Evolutionary conservation across 2,113 vertebrate species (phyloP), one percentile per base, ranked within the genome.

Genomic region (Xerus inauris): DNA sequence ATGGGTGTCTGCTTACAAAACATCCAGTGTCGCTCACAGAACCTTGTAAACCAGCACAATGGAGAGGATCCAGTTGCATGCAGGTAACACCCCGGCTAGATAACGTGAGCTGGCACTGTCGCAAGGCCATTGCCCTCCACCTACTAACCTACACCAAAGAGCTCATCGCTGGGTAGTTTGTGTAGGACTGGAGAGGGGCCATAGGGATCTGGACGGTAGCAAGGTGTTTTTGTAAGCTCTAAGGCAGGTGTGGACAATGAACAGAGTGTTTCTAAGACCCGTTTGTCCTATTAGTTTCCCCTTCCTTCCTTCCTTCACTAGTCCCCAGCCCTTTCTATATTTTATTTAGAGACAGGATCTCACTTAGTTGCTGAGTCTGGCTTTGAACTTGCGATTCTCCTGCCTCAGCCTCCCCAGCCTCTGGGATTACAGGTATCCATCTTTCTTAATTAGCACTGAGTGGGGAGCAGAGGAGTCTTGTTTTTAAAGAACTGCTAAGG

Each of bases 1-100:
- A 4, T 82, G 72, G 47, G 24, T 95, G 64, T 97, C 97, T 95
- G 87, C 95, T 97, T 97, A 96, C 96, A 96, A 96, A 95, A 97
- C 94, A 95, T 65, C 96, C 85, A 93, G 76, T 77, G 85, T 83
- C 45, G 28, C 94, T 95, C 84, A 67, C 32, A 24, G 91, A 87
- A 97, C 13, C 71, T 91, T 96, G 87, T 97, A 96, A 94, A 96
- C 35, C 81, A 95, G 94, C 77, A 94, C 94, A 95, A 62, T 75
- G 77, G 90, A 57, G 47, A 87, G 90, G 96, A 79, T 97, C 85
- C 7, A 11, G 81, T 95, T 97, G 47, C 87, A 0, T 2, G 57
- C 54, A 62, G 81, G 19, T 87, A 77, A 92, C 79, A 89, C 84
- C 62, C 62, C 54, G 11, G n/a, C 79, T 2, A 54, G 96, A 82